These are phyloP conservation scores for Drosophila mauritiana DNA, from an alignment of 1,140 invertebrate genomes.

Conservation along the genomic window DNA sequence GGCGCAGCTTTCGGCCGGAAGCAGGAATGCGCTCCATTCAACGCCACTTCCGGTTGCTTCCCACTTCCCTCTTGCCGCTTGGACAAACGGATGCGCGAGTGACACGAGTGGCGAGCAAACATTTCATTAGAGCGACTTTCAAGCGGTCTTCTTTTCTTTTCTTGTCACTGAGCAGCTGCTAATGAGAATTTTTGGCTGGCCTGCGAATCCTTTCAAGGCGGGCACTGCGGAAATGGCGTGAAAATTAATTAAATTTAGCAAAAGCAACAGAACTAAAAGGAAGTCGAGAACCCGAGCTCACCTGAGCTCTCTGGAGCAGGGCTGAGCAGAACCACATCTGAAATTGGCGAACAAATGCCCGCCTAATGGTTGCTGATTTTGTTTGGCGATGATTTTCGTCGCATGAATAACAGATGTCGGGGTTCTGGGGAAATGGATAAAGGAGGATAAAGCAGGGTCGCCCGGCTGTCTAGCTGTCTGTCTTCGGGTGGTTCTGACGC, in stretches of 20 bases:
- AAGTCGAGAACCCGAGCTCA: conserved; percentile 7
- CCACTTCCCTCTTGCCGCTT: not conserved
- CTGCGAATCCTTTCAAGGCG: conserved; percentile 71
- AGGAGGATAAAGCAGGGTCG: conserved; percentile 15
- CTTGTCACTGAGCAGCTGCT: conserved; percentile 60
- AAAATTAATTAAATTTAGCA: conserved; percentile 83
- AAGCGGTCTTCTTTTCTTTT: conserved; percentile 59
- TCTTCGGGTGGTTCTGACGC: conserved; percentile 9
- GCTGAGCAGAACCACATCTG: conserved; percentile 35
- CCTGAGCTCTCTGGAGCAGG: not conserved
- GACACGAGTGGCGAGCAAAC: conserved; percentile 81
- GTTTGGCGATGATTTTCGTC: conserved; percentile 60
- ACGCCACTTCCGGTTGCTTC: conserved; percentile 45
- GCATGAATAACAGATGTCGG: conserved; percentile 37
- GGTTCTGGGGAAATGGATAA: not conserved
- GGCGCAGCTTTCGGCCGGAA: conserved; percentile 55
- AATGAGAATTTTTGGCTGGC: conserved; percentile 76
- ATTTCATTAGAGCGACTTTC: conserved; percentile 81
- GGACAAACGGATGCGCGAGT: conserved; percentile 71
- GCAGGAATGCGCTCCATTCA: conserved; percentile 55
- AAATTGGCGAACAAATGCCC: conserved; percentile 58
- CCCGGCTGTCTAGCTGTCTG: conserved; percentile 24
- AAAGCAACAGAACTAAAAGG: conserved; percentile 16
- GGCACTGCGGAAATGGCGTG: conserved; percentile 66
- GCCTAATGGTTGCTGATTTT: conserved; percentile 68